Percentiles rank a stretch among this genome's conserved stretches.
phyloP scores from a whole-genome alignment of 1,140 invertebrate genomes.

The Heliconius nattereri region DNA sequence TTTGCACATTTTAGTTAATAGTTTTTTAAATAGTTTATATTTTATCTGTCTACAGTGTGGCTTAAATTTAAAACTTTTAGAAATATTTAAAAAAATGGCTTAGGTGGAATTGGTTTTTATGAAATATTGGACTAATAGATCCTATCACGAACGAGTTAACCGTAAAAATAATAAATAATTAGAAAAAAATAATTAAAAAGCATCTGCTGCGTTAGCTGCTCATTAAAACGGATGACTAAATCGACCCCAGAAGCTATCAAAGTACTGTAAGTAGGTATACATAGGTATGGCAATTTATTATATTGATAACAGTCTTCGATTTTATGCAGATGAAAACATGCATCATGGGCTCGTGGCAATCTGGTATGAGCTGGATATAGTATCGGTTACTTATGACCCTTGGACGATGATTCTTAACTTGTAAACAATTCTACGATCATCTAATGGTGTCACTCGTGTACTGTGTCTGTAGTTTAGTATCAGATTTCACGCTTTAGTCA shows the following conservation, averaged over 20 bases:
- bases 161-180: not conserved
- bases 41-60: no score
- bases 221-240: constrained; percentile 10
- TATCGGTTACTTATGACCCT: constrained; percentile 48
- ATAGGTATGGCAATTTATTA: constrained; percentile 20
- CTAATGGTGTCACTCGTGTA: constrained; percentile 22
- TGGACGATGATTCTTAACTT: constrained; percentile 19
- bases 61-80: no score
- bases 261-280: not conserved
- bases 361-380: constrained; percentile 41
- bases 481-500: constrained; percentile 22
- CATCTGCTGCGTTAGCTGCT: not conserved
- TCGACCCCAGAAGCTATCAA: not conserved
- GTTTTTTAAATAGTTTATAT: no score
- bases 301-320: constrained; percentile 26
- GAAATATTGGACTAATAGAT: not conserved
- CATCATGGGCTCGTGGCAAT: constrained; percentile 52
- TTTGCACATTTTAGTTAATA: no score
- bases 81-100: no score
- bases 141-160: not conserved
- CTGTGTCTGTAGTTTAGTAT: not conserved
- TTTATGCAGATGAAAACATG: constrained; percentile 29
- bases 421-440: constrained; percentile 33
- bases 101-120: not conserved
- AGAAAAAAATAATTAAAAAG: not conserved